Evolutionary conservation across 2,888 invertebrate genomes (phyloP), one percentile per base, ranked within the genome.

Genomic region (Netelia inedita): DNA sequence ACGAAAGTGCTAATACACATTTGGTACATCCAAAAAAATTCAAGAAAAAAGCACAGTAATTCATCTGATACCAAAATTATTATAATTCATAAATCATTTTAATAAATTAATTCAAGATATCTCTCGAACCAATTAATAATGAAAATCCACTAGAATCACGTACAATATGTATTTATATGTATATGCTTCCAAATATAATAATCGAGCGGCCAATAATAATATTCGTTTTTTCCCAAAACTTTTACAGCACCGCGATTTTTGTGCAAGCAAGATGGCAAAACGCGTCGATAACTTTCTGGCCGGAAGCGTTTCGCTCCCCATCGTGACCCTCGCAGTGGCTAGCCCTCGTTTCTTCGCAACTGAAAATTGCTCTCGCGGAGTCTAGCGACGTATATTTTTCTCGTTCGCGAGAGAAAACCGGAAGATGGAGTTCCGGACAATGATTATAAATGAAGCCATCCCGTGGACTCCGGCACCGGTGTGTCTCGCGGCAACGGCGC

Each of bases 361-460:
- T 55, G 63, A 63, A 79, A 79, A 79, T 79, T 79, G 63, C 65
- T 23, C 50, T 35, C n/a, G 55, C 71, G 10, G 35, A 63, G 66
- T 75, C 23, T 23, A 28, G 55, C 23, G 50, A 55, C 71, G 55
- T 72, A 79, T 79, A 79, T 79, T 55, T 69, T 43, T 79, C 68
- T 35, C 72, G 72, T 10, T 72, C 53, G 86, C 87, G 86, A 83
- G 87, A 86, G 89, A 87, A 83, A 69, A 78, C 57, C 87, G 88
- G 87, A 89, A 90, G 91, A 92, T 91, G 89, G 90, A 91, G 89
- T 90, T 89, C 85, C 88, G 83, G 90, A 90, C 92, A 93, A 93
- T 92, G 92, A 92, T 93, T 93, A 93, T 92, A 93, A 93, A 93
- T 93, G 93, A 93, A 93, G 90, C 92, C 89, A 91, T 91, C 91